phyloP scores from a whole-genome alignment of 1,140 invertebrate genomes.

The Chionoecetes opilio region DNA sequence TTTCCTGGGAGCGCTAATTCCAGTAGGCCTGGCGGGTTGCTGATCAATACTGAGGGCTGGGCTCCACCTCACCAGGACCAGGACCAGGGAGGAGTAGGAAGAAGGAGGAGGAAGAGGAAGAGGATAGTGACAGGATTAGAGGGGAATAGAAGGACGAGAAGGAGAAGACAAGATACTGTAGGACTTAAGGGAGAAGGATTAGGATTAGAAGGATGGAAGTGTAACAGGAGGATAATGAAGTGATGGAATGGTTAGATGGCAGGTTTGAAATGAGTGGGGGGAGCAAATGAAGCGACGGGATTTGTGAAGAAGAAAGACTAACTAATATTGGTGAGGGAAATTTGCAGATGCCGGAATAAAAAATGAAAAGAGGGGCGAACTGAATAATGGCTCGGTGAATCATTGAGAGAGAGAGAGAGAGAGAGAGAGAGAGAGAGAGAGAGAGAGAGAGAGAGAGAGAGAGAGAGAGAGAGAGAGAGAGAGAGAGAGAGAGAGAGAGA shows the following conservation, averaged over 20 bases:
- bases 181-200: neutral
- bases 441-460: slow-evolving; percentile 55
- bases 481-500: slow-evolving; percentile 46
- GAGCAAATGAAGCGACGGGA: neutral
- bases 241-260: neutral
- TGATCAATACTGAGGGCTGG: slow-evolving; percentile 51
- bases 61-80: slow-evolving; percentile 52
- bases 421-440: slow-evolving; percentile 55
- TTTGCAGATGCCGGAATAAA: neutral
- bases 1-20: slow-evolving; percentile 62
- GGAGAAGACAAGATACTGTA: slow-evolving; percentile 13
- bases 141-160: neutral
- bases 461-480: slow-evolving; percentile 61
- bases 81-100: neutral
- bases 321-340: neutral
- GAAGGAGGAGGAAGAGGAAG: neutral
- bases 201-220: slow-evolving; percentile 31
- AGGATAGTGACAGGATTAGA: slow-evolving; percentile 12
- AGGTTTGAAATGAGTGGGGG: neutral
- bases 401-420: neutral
- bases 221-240: neutral
- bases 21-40: slow-evolving; percentile 56
- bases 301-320: neutral
- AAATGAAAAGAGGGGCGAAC: neutral
- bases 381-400: neutral